These are phyloP conservation scores for Chironomus riparius DNA, from an alignment of 2,888 invertebrate genomes.

Conservation along the genomic window DNA sequence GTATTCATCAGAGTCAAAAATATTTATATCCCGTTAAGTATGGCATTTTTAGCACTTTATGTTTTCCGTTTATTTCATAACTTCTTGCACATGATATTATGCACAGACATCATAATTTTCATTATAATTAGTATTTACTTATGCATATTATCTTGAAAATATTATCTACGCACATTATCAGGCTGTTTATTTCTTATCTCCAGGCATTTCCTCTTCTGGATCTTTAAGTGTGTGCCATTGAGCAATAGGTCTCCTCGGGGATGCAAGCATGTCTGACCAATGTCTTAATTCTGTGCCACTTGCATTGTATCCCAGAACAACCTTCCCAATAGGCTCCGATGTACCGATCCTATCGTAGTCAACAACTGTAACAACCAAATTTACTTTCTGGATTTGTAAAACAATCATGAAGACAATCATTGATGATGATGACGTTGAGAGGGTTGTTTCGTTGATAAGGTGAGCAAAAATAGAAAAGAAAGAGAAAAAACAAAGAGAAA, in stretches of 20 bases:
- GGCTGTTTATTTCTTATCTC: constrained; percentile 18
- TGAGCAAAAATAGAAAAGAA: neutral
- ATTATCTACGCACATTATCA: neutral
- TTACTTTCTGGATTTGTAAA: constrained; percentile 72
- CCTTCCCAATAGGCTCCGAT: constrained; percentile 98
- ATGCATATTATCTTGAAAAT: neutral
- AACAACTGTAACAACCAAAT: constrained; percentile 96
- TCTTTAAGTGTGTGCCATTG: constrained; percentile 99
- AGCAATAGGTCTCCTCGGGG: constrained; percentile 96
- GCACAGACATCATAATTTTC: neutral
- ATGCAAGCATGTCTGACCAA: constrained; percentile 99
- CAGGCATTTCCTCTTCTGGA: constrained; percentile 77
- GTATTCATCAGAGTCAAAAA: too few relatives aligned
- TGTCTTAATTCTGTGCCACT: constrained; percentile 97
- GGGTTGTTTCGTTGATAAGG: neutral
- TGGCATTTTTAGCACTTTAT: neutral
- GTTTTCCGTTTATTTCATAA: neutral
- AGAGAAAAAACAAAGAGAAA: neutral
- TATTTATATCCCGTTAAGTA: neutral
- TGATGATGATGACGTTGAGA: neutral
- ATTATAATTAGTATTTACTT: neutral
- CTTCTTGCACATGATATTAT: neutral
- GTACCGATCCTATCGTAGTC: constrained; percentile 99
- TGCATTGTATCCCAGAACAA: constrained; percentile 93
- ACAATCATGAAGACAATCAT: constrained; percentile 32